Evolutionary conservation across 1,140 invertebrate species (phyloP), one percentile per base, ranked within the genome.

Genomic region (Eumeta japonica): DNA sequence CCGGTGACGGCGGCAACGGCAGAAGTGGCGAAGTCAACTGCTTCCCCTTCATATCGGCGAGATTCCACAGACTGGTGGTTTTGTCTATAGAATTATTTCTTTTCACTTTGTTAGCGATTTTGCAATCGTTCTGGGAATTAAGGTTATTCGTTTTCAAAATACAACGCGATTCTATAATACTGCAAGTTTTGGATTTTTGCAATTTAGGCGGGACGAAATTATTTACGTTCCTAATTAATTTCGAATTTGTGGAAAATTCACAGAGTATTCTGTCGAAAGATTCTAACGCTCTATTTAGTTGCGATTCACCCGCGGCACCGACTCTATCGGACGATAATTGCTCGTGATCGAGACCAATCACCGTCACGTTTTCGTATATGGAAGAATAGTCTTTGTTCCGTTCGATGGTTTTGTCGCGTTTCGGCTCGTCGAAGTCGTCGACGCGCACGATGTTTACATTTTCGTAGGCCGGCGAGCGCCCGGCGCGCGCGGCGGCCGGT

Each of bases 251-350:
- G 16, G 55, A 63, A 54, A 76, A 77, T 43, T 81, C 79, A 14
- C 72, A 75, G 35, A 83, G 44, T 39, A 84, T 81, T 62, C 80
- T 82, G 54, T 84, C 83, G 42, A 84, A 84, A 30, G 79, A 82
- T 52, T 83, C 76, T 37, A 84, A 75, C 16, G 80, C 82, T 31
- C 75, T 81, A 44, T 78, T 76, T 24, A 83, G 58, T 56, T 83
- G 83, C 7, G 77, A 65, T 42, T 81, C 76, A 35, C 71, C 41
- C 13, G 35, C 50, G 12, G 17, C 20, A 36, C 43, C 43, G 34
- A 16, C 35, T 16, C 37, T 41, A 4, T 35, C 24, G 37, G 46
- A 49, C 27, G 35, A 16, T 5, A 9, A 41, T 41, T 10, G 61
- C 50, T 24, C n/a, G 10, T 67, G 58, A 47, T 79, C 79, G 28